phyloP scores from a whole-genome alignment of 2,113 vertebrate genomes.

The Zonotrichia leucophrys region DNA sequence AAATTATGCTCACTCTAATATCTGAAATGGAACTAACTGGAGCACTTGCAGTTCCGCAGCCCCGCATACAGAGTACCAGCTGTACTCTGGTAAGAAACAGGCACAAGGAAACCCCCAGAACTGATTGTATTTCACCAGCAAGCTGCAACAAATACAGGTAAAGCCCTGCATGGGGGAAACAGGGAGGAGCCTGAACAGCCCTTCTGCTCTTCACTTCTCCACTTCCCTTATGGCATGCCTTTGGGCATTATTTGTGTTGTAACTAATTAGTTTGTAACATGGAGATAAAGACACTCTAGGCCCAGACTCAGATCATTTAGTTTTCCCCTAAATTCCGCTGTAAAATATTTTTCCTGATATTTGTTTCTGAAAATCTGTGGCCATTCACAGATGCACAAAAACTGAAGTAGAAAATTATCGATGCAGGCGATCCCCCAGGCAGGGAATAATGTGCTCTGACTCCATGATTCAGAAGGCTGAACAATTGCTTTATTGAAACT shows the following conservation, averaged over 20 bases:
- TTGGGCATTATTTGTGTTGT: background rate
- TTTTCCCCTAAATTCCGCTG: background rate
- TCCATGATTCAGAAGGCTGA: too few relatives aligned
- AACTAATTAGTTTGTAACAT: background rate
- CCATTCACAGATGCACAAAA: background rate
- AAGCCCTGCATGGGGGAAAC: background rate
- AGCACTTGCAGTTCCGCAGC: background rate
- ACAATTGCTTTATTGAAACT: too few relatives aligned
- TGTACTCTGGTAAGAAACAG: background rate
- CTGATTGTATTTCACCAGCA: background rate
- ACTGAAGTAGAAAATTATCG: background rate
- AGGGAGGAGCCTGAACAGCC: background rate
- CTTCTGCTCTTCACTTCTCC: background rate
- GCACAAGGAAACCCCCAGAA: background rate
- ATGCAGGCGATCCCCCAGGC: too few relatives aligned
- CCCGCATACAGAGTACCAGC: too few relatives aligned
- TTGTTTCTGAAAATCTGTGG: background rate
- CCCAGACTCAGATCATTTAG: background rate
- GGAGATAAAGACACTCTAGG: background rate
- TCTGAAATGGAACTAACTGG: background rate
- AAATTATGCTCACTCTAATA: background rate
- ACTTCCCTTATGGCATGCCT: rapidly evolving
- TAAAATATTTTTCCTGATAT: background rate
- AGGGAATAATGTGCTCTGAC: too few relatives aligned
- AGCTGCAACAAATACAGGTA: background rate